Evolutionary conservation across 1,140 invertebrate genomes (phyloP).

Genomic region (Euborellia annulipes): DNA sequence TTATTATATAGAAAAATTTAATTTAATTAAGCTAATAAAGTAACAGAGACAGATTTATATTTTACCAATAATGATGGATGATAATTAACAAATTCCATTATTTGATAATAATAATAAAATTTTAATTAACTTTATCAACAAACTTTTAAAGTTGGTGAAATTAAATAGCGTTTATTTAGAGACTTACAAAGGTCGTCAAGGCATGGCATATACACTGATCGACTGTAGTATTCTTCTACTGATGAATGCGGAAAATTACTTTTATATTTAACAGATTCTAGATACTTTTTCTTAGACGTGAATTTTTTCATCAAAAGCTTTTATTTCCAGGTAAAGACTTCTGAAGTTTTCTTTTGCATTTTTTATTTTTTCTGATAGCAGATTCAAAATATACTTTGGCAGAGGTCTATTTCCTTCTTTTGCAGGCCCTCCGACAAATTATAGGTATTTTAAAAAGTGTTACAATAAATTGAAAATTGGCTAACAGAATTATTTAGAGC

Average conservation of each 20-base stretch:
- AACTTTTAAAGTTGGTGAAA: too few relatives aligned
- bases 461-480: conserved; percentile 8
- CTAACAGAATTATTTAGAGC: conserved; percentile 3
- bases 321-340: background rate
- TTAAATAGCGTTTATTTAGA: background rate
- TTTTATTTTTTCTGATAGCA: background rate
- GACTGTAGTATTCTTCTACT: conserved; percentile 2
- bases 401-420: conserved; percentile 1
- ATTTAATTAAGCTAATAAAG: too few relatives aligned
- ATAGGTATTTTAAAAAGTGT: conserved; percentile 1
- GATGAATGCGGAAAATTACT: background rate
- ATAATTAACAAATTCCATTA: too few relatives aligned
- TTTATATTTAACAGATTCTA: conserved; percentile 1
- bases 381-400: background rate
- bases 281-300: background rate
- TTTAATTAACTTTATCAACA: too few relatives aligned
- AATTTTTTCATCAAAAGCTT: background rate
- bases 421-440: conserved; percentile 8
- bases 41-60: too few relatives aligned
- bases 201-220: conserved; percentile 1
- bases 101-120: too few relatives aligned
- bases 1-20: too few relatives aligned
- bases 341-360: conserved; percentile 4
- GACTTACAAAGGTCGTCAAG: background rate
- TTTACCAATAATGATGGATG: too few relatives aligned